A percentile compares a stretch with the other conserved stretches of the same genome.
Evolutionary conservation across 1,140 invertebrate species (phyloP).

Genomic region (Tetraneura akinire): DNA sequence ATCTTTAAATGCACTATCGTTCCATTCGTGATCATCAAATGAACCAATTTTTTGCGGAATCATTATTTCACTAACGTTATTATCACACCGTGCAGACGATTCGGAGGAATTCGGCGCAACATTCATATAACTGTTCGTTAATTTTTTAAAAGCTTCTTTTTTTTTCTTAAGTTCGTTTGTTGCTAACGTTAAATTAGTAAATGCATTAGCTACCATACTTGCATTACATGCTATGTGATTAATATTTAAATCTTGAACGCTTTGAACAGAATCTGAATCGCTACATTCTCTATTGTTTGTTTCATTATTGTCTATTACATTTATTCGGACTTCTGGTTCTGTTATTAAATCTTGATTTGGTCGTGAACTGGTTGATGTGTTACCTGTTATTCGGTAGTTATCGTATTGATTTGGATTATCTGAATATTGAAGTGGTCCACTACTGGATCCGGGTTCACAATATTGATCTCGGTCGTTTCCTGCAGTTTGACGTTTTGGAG

Average conservation of each 20-base stretch:
- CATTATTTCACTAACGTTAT: neutral
- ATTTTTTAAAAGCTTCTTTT: conserved; percentile 2
- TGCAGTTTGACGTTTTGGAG: too few species aligned
- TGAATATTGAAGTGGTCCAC: too few species aligned
- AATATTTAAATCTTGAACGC: neutral
- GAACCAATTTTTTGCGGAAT: neutral
- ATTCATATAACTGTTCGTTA: neutral
- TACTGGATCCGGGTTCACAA: too few species aligned
- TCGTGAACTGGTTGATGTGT: neutral
- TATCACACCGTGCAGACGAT: neutral
- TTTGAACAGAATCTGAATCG: neutral
- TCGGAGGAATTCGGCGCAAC: neutral
- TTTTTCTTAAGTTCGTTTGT: neutral
- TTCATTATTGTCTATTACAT: neutral
- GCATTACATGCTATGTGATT: neutral
- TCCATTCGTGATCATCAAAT: conserved; percentile 4
- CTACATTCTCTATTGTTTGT: neutral
- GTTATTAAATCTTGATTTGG: neutral
- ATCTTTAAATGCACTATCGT: conserved; percentile 16
- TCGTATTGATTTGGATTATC: too few species aligned
- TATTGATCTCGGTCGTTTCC: too few species aligned
- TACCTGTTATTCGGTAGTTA: too few species aligned
- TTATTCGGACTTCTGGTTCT: conserved; percentile 4
- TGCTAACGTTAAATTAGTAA: conserved; percentile 9
- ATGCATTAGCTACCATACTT: conserved; percentile 8